Evolutionary conservation across 2,113 vertebrate species (phyloP), one percentile per base, ranked within the genome.

Genomic region (Pleuronectes platessa): DNA sequence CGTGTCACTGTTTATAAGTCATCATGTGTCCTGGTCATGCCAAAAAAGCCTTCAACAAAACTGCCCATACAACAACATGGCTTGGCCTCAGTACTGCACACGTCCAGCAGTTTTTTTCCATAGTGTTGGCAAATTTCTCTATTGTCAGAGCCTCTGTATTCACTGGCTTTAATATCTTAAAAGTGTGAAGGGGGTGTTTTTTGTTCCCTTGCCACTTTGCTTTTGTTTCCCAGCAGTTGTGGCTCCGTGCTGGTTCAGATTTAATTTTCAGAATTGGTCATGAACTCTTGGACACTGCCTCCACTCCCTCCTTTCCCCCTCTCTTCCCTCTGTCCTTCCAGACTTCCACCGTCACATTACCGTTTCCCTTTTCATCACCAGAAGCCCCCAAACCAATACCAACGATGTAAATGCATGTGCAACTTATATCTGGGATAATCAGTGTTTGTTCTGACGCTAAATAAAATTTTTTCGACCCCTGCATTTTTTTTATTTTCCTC

Each of bases 221-320:
- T 87, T 85, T 90, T 90, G 86, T 92, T 84, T 70, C 71, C 49
- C 55, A 76, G 70, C 27, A 18, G 2, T 67, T 71, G 66, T 69
- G 76, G 49, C 68, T 74, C 61, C 1, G 18, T 79, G 61, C 67
- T 27, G 67, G 53, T 87, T 78, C 71, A 66, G 61, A 21, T 83
- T 90, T 85, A 61, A 87, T 91, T 90, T 92, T 78, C 89, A 79
- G 71, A 90, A 91, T 87, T 91, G 85, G 79, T 79, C 78, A 75
- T 79, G 70, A 84, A 89, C 74, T 80, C 75, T 70, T 86, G 84
- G 80, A 74, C 68, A 72, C 76, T 8, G 7, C 51, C 40, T 23
- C n/a, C 21, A 62, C 6, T 17, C 35, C 31, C 9, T 9, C 20
- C 60, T 40, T 17, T 53, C n/a, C 49, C 11, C 47, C 20, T 20